Percentiles rank a stretch among this genome's conserved stretches.
Evolutionary conservation across 1,140 invertebrate genomes (phyloP).

Genomic region (honey bee (Apis mellifera)): DNA sequence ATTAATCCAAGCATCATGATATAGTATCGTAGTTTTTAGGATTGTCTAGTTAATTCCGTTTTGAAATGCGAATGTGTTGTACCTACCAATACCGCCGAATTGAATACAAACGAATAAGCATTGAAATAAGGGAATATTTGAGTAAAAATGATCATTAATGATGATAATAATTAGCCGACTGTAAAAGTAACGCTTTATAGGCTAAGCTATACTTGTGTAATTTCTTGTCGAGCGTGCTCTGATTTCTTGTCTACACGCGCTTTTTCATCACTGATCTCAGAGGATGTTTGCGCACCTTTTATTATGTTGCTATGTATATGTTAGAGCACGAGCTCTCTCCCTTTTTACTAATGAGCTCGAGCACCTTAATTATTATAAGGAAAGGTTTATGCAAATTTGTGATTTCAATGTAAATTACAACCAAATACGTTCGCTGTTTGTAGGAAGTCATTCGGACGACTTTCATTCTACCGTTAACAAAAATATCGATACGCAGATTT

Average conservation of each 20-base stretch:
- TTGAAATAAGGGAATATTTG: constrained; percentile 11
- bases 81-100: constrained; percentile 26
- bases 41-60: constrained; percentile 45
- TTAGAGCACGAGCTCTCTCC: constrained; percentile 28
- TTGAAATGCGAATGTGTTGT: constrained; percentile 40
- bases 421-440: constrained; percentile 20
- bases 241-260: constrained; percentile 24
- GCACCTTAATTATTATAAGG: constrained; percentile 22
- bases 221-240: constrained; percentile 16
- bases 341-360: constrained; percentile 15
- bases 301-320: constrained; percentile 17
- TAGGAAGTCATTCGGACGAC: constrained; percentile 32
- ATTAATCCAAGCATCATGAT: constrained; percentile 38
- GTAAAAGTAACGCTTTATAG: constrained; percentile 55
- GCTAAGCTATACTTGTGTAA: constrained; percentile 20
- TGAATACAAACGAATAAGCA: constrained; percentile 8
- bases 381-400: constrained; percentile 40
- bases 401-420: background rate
- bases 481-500: constrained; percentile 3
- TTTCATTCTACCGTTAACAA: background rate
- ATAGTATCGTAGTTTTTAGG: constrained; percentile 39
- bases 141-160: constrained; percentile 29
- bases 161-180: constrained; percentile 47
- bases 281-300: constrained; percentile 27
- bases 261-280: constrained; percentile 47